phyloP scores from a whole-genome alignment of 2,797 vertebrate genomes.

The Ceryle rudis region DNA sequence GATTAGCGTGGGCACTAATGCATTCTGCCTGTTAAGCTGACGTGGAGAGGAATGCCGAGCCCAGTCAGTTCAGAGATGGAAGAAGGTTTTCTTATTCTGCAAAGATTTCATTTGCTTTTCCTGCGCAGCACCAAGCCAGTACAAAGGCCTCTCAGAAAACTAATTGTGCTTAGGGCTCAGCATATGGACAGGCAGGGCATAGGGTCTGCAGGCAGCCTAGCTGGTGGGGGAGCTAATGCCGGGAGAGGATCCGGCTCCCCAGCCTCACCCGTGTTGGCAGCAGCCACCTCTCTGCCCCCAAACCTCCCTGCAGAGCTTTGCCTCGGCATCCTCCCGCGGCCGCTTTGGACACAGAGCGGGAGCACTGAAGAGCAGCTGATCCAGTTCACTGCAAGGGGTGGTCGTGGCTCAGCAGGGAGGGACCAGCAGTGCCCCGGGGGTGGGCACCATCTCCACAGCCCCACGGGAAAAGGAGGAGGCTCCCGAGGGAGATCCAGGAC shows the following conservation, averaged over 20 bases:
- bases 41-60: background rate
- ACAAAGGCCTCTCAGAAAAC: background rate
- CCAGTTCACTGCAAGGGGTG: accelerated
- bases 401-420: background rate
- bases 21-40: background rate
- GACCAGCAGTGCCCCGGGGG: background rate
- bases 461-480: background rate
- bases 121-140: background rate
- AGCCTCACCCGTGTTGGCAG: background rate
- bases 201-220: background rate
- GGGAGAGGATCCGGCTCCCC: background rate
- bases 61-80: background rate
- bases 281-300: background rate
- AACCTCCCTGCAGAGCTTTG: background rate
- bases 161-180: background rate
- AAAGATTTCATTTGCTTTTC: slow-evolving; percentile 1
- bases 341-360: accelerated
- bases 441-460: background rate
- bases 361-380: accelerated
- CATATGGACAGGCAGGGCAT: background rate
- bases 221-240: background rate
- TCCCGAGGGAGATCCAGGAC: accelerated
- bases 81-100: background rate
- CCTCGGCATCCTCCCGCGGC: background rate
- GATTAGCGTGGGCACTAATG: background rate